Conservation (phyloP, 2,113 vertebrate species). For the Solenodon paradoxus region DNA sequence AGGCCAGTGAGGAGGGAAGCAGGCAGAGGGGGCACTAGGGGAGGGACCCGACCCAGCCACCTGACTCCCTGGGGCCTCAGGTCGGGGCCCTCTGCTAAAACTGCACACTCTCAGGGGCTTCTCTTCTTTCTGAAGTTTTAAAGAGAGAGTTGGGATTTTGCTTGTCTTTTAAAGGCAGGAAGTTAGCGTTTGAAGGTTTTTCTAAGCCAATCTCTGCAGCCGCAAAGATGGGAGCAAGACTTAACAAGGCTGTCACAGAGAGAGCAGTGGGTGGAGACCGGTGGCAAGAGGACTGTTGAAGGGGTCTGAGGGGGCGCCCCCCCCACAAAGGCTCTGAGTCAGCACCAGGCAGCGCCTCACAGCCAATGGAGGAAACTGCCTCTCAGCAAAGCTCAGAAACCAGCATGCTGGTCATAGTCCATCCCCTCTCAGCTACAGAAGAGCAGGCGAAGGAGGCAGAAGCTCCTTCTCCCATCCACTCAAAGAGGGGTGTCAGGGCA, state of each 20-base stretch:
- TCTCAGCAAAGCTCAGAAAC: background rate
- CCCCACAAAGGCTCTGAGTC: too few relatives aligned
- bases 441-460: background rate
- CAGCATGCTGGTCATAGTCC: rapidly evolving
- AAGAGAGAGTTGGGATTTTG: background rate
- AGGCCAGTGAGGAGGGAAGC: rapidly evolving
- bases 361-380: too few relatives aligned
- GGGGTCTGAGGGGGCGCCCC: background rate
- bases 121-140: background rate
- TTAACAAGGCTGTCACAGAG: slow-evolving; percentile 75
- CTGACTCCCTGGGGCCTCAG: background rate
- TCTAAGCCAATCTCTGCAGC: background rate
- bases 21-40: rapidly evolving
- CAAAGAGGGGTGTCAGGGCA: background rate
- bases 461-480: background rate
- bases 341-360: background rate
- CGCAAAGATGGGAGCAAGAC: background rate
- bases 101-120: background rate
- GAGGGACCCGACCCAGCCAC: too few relatives aligned
- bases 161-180: background rate
- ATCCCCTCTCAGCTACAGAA: background rate
- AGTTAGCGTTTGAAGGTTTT: background rate
- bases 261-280: background rate
- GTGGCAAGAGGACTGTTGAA: background rate
- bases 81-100: background rate